Conservation (phyloP, 2,113 vertebrate genomes). For the Antidorcas marsupialis region DNA sequence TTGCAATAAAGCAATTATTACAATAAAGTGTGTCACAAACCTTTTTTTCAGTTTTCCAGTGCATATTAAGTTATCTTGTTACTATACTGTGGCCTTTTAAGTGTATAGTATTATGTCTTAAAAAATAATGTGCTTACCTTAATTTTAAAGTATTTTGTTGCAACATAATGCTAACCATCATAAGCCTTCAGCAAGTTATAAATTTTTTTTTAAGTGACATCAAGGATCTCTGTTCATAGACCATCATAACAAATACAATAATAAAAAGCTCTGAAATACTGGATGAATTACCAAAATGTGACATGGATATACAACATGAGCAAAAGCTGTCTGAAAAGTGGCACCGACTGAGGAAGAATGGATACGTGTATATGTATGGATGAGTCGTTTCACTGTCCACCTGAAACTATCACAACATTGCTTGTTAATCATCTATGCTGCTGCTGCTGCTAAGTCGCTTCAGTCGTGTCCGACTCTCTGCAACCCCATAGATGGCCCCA, state of each 20-base stretch:
- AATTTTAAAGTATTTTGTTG: not conserved
- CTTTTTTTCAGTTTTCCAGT: not conserved
- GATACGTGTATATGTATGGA: not conserved
- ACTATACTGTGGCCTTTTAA: not conserved
- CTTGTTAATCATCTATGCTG: not conserved
- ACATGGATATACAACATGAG: not conserved
- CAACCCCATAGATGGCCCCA: no score
- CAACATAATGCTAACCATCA: not conserved
- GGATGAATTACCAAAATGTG: not conserved
- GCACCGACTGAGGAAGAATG: accelerated
- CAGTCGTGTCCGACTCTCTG: no score
- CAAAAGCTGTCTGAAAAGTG: not conserved
- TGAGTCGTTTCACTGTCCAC: not conserved
- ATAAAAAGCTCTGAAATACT: not conserved
- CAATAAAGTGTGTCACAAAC: not conserved
- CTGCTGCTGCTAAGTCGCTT: no score
- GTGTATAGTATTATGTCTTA: not conserved
- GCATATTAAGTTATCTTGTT: not conserved
- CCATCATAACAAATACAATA: not conserved
- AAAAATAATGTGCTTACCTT: not conserved
- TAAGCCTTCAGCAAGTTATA: not conserved
- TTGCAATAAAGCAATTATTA: not conserved
- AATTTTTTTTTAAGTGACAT: not conserved
- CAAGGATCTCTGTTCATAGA: not conserved
- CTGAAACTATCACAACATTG: not conserved